Evolutionary conservation across 2,113 vertebrate species (phyloP).

Genomic region (Megaceryle maxima): DNA sequence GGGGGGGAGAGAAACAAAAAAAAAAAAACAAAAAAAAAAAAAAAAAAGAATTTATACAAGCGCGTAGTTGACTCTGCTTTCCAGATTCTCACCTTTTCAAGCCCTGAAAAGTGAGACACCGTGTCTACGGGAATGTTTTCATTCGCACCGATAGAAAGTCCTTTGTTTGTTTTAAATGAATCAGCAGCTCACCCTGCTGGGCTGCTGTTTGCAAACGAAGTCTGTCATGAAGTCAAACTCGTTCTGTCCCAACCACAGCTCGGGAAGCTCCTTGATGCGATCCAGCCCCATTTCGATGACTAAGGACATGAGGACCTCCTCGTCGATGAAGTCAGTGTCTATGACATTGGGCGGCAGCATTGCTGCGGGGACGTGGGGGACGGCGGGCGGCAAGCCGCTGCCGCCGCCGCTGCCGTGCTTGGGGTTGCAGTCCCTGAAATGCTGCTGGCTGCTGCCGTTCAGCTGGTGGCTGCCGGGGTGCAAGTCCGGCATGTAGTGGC

Average conservation of each 20-base stretch:
- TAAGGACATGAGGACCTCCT: slow-evolving; percentile 91
- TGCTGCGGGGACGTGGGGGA: slow-evolving; percentile 82
- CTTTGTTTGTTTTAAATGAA: slow-evolving; percentile 68
- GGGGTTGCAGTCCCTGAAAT: slow-evolving; percentile 86
- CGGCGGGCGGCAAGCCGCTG: slow-evolving; percentile 73
- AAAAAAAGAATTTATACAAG: slow-evolving; percentile 76
- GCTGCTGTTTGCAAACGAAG: slow-evolving; percentile 92
- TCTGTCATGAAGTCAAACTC: slow-evolving; percentile 93
- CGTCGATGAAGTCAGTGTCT: slow-evolving; percentile 91
- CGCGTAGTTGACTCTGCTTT: slow-evolving; percentile 83
- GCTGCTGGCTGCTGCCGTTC: slow-evolving; percentile 83
- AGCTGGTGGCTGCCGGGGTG: slow-evolving; percentile 84
- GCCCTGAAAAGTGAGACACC: slow-evolving; percentile 80
- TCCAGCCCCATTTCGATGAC: slow-evolving; percentile 91
- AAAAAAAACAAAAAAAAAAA: neutral
- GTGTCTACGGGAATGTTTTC: slow-evolving; percentile 83
- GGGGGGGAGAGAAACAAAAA: no score
- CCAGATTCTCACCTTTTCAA: slow-evolving; percentile 81
- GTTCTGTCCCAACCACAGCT: slow-evolving; percentile 91
- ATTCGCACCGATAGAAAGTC: slow-evolving; percentile 77
- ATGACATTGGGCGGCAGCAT: slow-evolving; percentile 87
- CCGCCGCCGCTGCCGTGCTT: slow-evolving; percentile 73
- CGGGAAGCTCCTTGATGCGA: slow-evolving; percentile 90
- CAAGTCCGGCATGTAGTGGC: slow-evolving; percentile 88
- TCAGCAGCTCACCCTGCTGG: slow-evolving; percentile 90